phyloP scores from a whole-genome alignment of 2,113 vertebrate genomes.

The Hymenochirus boettgeri region DNA sequence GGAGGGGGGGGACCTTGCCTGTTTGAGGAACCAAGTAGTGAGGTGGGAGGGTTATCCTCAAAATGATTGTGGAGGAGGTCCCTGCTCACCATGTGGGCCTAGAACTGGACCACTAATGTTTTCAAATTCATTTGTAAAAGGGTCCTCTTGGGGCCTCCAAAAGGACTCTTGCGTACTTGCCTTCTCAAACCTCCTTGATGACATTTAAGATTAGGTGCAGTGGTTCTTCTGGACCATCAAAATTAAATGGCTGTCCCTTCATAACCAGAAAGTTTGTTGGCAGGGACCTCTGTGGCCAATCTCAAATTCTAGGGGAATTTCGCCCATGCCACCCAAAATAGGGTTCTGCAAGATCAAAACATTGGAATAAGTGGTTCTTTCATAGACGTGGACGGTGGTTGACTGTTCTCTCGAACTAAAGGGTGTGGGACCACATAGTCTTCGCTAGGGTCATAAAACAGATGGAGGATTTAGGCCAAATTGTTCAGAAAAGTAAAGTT shows the following conservation, averaged over 20 bases:
- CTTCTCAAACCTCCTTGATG: constrained; percentile 58
- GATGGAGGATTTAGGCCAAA: constrained; percentile 67
- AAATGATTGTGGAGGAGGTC: constrained; percentile 57
- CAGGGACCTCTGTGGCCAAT: constrained; percentile 58
- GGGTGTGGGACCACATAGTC: constrained; percentile 72
- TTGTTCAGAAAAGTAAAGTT: constrained; percentile 74
- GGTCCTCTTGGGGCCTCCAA: constrained; percentile 74
- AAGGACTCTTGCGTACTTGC: constrained; percentile 63
- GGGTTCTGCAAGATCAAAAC: constrained; percentile 62
- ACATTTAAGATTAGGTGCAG: constrained; percentile 67
- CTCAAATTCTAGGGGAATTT: constrained; percentile 60
- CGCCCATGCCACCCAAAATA: constrained; percentile 70
- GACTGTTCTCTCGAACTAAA: constrained; percentile 69
- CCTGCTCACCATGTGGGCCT: constrained; percentile 58
- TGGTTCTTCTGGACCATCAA: constrained; percentile 59
- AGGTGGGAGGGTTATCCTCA: constrained; percentile 66
- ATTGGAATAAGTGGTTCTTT: constrained; percentile 64
- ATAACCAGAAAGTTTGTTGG: constrained; percentile 59
- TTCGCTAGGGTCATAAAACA: constrained; percentile 67
- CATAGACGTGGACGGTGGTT: constrained; percentile 67
- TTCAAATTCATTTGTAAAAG: constrained; percentile 59
- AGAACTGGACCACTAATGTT: constrained; percentile 57
- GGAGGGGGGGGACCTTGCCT: constrained; percentile 56
- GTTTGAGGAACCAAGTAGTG: constrained; percentile 61
- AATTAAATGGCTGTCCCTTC: constrained; percentile 60